A percentile compares a stretch with the other conserved stretches of the same genome.
Conservation (phyloP, 2,888 invertebrate species). For the Eueremaeus valkanovi region DNA sequence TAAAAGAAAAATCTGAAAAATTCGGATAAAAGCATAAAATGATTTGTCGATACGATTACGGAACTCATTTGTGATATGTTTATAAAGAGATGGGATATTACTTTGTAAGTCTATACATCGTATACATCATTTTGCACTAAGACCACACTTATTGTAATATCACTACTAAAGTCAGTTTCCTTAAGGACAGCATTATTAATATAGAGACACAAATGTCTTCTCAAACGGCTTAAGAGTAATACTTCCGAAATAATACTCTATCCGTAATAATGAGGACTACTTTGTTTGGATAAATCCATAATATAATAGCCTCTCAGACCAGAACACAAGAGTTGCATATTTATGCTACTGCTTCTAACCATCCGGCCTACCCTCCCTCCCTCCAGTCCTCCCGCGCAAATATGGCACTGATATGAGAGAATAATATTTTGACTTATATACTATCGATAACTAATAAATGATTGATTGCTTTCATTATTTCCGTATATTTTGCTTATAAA, state of each 20-base stretch:
- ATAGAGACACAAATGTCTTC: not conserved
- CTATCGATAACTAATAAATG: not conserved
- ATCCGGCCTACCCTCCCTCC: not conserved
- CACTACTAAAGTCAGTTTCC: not conserved
- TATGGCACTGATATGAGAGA: not conserved
- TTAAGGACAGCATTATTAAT: not conserved
- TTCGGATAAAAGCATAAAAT: no score
- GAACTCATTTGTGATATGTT: not conserved
- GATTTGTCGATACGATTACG: not conserved
- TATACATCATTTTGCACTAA: not conserved
- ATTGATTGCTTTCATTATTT: slow-evolving; percentile 12
- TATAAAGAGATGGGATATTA: not conserved
- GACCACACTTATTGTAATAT: not conserved
- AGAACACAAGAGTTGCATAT: not conserved
- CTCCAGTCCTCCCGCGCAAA: not conserved
- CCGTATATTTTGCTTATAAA: not conserved
- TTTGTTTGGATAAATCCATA: not conserved
- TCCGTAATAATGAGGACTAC: not conserved
- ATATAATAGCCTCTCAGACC: not conserved
- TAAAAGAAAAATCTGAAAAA: not conserved
- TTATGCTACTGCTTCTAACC: not conserved
- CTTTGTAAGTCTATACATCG: not conserved
- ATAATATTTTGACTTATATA: not conserved
- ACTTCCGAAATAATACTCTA: not conserved
- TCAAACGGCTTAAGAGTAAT: no score